Base-by-base conservation (phyloP, 2,113 vertebrate species). In the Dromiciops gliroides region DNA sequence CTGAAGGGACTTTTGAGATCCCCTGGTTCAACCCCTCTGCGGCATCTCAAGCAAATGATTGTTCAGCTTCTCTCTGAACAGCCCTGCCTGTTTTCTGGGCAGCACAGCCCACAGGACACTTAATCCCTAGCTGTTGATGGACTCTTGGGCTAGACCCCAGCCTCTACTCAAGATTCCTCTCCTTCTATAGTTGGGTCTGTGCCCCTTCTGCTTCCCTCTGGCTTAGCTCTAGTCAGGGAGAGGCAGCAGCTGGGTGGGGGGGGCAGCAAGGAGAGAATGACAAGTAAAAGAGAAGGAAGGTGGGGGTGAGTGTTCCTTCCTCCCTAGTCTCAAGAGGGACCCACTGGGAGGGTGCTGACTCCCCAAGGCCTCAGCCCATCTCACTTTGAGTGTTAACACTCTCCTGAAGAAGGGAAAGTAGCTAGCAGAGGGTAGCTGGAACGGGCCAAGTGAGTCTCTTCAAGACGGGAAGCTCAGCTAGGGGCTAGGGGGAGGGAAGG, bases 111-210 rank as follows among this genome's bases (percentile, higher is more conserved):
- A 11, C 90, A 67, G 94, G 94, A 3, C 25, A 37, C 60, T 67
- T 67, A n/a, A n/a, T n/a, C n/a, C n/a, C n/a, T n/a, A 67, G 60
- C 60, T 67, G 60, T 37, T 16, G 60, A 67, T 12, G 31, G 31
- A 83, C 94, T 48, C 51, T 95, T 94, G 93, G 95, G 94, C 97
- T 90, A 96, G 44, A 51, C 51, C 51, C 52, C 52, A 53, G 52
- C 25, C 24, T 53, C 52, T 28, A 4, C 11, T 37, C 56, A 37
- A 25, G 26, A 37, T 67, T 67, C 56, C 56, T 67, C 56, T 11
- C 37, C 56, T 37, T 67, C 56, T 37, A 31, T 12, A 67, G 56
- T 37, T 67, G 12, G 28, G 31, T 14, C 11, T 31, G 28, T 37
- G 28, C 56, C 56, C 31, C 14, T 37, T n/a, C 60, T 67, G 31